Evolutionary conservation across 2,888 invertebrate species (phyloP), one percentile per base, ranked within the genome.

Genomic region (Dicycla oo): DNA sequence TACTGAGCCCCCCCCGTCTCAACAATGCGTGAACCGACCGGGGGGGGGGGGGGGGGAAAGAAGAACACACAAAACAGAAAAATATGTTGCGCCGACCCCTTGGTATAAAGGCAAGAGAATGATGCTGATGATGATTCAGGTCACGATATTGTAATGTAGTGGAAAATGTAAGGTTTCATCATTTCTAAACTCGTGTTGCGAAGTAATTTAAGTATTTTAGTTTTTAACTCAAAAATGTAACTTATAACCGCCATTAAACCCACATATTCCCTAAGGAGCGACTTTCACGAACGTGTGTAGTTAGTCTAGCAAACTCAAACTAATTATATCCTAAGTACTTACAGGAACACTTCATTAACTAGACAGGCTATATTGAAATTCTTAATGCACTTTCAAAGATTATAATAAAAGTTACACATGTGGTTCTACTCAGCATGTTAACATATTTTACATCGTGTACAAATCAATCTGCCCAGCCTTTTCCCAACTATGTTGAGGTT

Each of bases 371-470:
- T 60, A 74, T 77, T 64, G 63, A 68, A 74, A 68, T 74, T 56
- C 63, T 74, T 67, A 60, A 58, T 80, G 62, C 80, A 80, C 58
- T 79, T 49, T 60, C 66, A 23, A 45, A 79, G 51, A 66, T 72
- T 61, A 63, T 53, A 72, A 71, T 34, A 11, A 26, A 34, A 18
- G 30, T 57, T 57, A 13, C 11, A 38, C 13, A 34, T 53, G 20
- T 10, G 43, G n/a, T 75, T 40, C 5, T 56, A 11, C 49, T 45
- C 15, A 30, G 23, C 30, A 30, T 23, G 26, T 26, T 38, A 34
- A 51, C 5, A 34, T n/a, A 38, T 23, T 49, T 13, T 5, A n/a
- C 11, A 53, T 53, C 15, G 26, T 13, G 11, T n/a, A n/a, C n/a
- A n/a, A n/a, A n/a, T n/a, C n/a, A n/a, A n/a, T n/a, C n/a, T n/a